phyloP scores from a whole-genome alignment of 1,140 invertebrate species.

The Bactericera cockerelli region DNA sequence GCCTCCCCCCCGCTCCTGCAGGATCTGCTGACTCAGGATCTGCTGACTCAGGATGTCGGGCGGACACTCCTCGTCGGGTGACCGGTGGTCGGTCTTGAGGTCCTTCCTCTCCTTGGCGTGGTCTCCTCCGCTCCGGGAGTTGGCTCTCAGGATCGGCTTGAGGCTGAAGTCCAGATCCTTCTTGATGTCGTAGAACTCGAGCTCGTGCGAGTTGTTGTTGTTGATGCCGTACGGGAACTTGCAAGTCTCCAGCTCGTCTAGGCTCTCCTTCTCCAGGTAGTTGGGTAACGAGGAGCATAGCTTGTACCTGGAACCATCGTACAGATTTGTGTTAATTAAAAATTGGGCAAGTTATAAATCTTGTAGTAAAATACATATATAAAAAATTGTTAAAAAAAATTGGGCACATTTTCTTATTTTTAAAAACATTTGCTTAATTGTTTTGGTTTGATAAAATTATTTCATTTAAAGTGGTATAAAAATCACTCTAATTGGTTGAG shows the following conservation, averaged over 20 bases:
- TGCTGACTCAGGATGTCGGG: conserved; percentile 38
- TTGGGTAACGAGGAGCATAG: conserved; percentile 50
- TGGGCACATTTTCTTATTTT: no score
- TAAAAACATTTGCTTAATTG: no score
- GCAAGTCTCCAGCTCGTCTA: conserved; percentile 34
- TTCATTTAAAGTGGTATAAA: no score
- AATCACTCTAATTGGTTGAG: no score
- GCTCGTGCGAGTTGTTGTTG: conserved; percentile 42
- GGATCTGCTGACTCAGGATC: conserved; percentile 16
- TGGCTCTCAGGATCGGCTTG: conserved; percentile 9
- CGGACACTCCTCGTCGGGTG: conserved; percentile 55
- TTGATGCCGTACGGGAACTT: conserved; percentile 26
- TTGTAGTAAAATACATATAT: no score
- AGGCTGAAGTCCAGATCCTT: conserved; percentile 17
- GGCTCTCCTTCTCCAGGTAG: conserved; percentile 39
- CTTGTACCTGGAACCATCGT: conserved; percentile 31
- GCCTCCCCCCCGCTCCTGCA: no score
- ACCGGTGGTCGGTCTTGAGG: conserved; percentile 29
- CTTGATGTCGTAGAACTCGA: conserved; percentile 23
- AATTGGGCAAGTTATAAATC: neutral
- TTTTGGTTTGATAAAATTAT: no score
- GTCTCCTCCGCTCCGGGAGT: neutral
- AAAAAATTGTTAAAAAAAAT: no score
- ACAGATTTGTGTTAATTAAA: no score
- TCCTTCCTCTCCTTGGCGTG: no score